Conservation (phyloP, 2,888 invertebrate genomes). For the Neoaliturus tenellus region DNA sequence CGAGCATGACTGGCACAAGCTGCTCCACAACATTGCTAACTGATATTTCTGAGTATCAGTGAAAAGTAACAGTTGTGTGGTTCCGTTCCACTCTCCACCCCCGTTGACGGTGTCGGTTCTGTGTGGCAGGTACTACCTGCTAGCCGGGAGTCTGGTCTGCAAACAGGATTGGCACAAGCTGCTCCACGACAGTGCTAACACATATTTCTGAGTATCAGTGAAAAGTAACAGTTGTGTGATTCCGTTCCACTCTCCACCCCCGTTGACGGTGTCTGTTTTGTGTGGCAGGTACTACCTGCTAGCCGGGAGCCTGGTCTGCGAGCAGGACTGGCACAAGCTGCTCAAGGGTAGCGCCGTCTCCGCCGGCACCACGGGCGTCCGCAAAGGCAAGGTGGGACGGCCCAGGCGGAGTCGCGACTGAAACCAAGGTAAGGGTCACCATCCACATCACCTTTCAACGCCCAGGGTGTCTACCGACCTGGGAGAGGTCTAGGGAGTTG, state of each 20-base stretch:
- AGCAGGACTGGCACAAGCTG: slow-evolving; percentile 96
- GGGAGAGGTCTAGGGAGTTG: neutral
- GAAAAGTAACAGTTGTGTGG: no score
- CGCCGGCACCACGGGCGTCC: slow-evolving; percentile 78
- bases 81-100: no score
- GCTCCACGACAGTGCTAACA: slow-evolving; percentile 82
- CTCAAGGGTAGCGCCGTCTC: slow-evolving; percentile 82
- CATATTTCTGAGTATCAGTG: no score
- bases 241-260: no score
- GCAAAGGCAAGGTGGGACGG: slow-evolving; percentile 93
- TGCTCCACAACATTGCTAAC: slow-evolving; percentile 87
- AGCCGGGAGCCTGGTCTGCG: slow-evolving; percentile 93
- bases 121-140: slow-evolving; percentile 83
- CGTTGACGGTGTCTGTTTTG: slow-evolving; percentile 70
- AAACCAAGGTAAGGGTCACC: slow-evolving; percentile 74
- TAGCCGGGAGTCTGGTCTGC: slow-evolving; percentile 93
- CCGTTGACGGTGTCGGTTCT: no score
- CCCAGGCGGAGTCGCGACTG: slow-evolving; percentile 94
- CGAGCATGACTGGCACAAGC: slow-evolving; percentile 97
- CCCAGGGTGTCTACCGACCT: no score
- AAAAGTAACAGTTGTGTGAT: no score
- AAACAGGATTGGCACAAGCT: slow-evolving; percentile 98
- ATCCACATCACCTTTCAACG: no score
- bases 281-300: slow-evolving; percentile 84
- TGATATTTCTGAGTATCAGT: no score